Evolutionary conservation across 2,113 vertebrate species (phyloP).

Genomic region (Phoenicopterus ruber): DNA sequence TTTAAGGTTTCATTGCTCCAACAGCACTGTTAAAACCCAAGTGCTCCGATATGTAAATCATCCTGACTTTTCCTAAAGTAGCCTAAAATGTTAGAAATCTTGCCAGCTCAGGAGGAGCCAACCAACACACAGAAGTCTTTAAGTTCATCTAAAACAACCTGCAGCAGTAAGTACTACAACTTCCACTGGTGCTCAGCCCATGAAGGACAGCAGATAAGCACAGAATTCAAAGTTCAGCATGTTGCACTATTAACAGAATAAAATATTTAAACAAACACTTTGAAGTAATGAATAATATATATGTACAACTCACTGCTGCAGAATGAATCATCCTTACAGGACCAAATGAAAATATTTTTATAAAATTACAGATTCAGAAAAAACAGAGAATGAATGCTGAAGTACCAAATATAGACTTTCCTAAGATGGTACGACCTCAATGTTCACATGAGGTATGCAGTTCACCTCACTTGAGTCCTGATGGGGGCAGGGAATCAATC

Average conservation of each 20-base stretch:
- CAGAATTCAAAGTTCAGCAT: slow-evolving; percentile 50
- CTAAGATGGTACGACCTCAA: background rate
- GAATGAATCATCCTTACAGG: slow-evolving; percentile 53
- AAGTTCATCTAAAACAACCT: slow-evolving; percentile 41
- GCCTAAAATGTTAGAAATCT: background rate
- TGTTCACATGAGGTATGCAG: background rate
- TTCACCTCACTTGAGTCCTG: background rate
- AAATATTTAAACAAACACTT: slow-evolving; percentile 70
- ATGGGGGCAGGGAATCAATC: too few species aligned
- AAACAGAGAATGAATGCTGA: background rate
- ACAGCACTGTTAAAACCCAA: background rate
- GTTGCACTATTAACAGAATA: slow-evolving; percentile 62
- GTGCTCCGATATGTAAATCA: background rate
- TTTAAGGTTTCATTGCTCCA: background rate
- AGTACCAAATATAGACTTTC: background rate
- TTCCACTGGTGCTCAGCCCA: background rate
- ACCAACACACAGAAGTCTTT: background rate
- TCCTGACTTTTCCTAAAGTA: background rate
- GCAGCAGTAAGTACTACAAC: background rate
- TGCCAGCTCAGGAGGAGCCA: slow-evolving; percentile 3
- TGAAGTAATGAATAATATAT: slow-evolving; percentile 73
- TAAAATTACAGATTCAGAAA: background rate
- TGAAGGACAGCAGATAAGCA: background rate
- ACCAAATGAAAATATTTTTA: slow-evolving; percentile 28
- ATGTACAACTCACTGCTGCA: slow-evolving; percentile 19